Evolutionary conservation across 2,888 invertebrate species (phyloP), one percentile per base, ranked within the genome.

Genomic region (Pandemis heparana): DNA sequence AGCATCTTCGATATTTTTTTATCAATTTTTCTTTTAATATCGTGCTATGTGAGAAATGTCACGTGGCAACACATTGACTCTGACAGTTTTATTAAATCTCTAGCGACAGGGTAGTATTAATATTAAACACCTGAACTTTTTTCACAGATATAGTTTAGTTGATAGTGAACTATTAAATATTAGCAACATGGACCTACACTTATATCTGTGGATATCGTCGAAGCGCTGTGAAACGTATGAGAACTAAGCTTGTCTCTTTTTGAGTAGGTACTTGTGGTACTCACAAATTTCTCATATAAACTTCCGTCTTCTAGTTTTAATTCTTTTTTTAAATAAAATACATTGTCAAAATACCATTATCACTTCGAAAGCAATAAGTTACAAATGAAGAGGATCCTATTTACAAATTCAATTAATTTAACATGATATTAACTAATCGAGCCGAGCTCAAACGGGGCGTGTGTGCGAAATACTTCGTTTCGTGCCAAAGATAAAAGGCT

Each of bases 31-130:
- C 16, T 72, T 72, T 67, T 63, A 72, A 72, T 72, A 72, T 72
- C 53, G 23, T 23, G 62, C 68, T 23, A 77, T 79, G 79, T 80
- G 77, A 77, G 77, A 79, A 72, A 79, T 84, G 86, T 83, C 86
- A 81, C 79, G 78, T 71, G 82, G 87, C 74, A 81, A 83, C 87
- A 87, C 83, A 87, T 88, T 87, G 85, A 76, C 81, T 82, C 75
- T 82, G 88, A 85, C 87, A 85, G 80, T 81, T 82, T 84, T 87
- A 87, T 89, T 88, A 85, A 87, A 89, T 85, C 79, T 79, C 82
- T 78, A 80, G 81, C 78, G 79, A 80, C 43, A 43, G 32, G 38
- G 46, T 46, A 62, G 16, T 56, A 65, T 64, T n/a, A 32, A 63
- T 48, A 56, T 56, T 23, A 12, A 56, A 56, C 56, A 56, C 51